Percentiles rank a stretch among this genome's conserved stretches.
phyloP scores from a whole-genome alignment of 2,888 invertebrate genomes.

The Drosophila cognata region DNA sequence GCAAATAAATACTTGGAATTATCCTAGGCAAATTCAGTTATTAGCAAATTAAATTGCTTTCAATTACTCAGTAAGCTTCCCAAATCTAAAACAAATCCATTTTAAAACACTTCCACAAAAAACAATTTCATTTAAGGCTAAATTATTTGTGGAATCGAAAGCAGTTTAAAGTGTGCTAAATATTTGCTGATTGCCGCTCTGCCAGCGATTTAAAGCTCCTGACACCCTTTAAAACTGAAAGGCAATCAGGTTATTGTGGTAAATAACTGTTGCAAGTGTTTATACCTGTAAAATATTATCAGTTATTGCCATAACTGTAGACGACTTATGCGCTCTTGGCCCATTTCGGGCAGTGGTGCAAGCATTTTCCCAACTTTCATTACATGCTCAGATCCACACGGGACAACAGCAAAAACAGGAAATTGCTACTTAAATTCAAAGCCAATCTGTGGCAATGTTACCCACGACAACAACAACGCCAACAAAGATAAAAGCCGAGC shows the following conservation, averaged over 20 bases:
- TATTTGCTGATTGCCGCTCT: not conserved
- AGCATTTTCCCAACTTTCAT: slow-evolving; percentile 46
- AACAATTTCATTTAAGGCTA: not conserved
- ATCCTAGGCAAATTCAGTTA: not conserved
- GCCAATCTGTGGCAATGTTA: slow-evolving; percentile 73
- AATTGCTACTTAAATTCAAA: slow-evolving; percentile 79
- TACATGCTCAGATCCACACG: slow-evolving; percentile 29
- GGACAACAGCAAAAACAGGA: slow-evolving; percentile 53
- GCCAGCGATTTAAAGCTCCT: not conserved
- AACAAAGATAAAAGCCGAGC: slow-evolving; percentile 49
- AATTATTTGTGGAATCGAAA: not conserved
- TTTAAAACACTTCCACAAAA: too few relatives aligned
- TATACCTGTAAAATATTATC: slow-evolving; percentile 25
- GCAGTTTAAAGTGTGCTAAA: not conserved
- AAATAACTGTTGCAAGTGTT: slow-evolving; percentile 1
- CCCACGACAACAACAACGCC: slow-evolving; percentile 30
- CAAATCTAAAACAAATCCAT: not conserved
- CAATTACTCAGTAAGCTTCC: not conserved
- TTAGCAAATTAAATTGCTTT: not conserved
- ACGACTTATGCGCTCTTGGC: slow-evolving; percentile 24
- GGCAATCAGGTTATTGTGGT: slow-evolving; percentile 19
- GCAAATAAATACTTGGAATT: not conserved
- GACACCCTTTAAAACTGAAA: slow-evolving; percentile 10
- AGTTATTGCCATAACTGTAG: slow-evolving; percentile 16
- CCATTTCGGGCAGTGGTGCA: slow-evolving; percentile 34